Evolutionary conservation across 2,888 invertebrate genomes (phyloP), one percentile per base, ranked within the genome.

Genomic region (Cephalotes varians): DNA sequence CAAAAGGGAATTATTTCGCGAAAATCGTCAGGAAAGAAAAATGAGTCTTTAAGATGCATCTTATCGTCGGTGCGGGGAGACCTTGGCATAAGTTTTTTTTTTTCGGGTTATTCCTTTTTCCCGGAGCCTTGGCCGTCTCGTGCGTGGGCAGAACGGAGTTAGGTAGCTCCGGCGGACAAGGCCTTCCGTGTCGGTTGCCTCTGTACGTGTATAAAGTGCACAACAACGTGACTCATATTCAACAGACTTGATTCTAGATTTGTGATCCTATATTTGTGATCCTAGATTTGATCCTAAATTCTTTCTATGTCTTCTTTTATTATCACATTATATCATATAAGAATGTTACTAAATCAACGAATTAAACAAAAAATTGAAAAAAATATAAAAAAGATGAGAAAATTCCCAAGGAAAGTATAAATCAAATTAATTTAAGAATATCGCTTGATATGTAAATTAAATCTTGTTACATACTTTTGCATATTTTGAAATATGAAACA

Each of bases 121-220:
- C 40, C 31, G 37, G 18, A 62, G 51, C 47, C 85, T 76, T 28
- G 69, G 47, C 40, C 64, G 60, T 62, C 72, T 69, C 44, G 76
- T 85, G 91, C 91, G 91, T 91, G 90, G 90, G 91, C 87, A 91
- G 82, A 73, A 85, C 74, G 85, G 84, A 84, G 88, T 87, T 81
- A 87, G 89, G 87, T 88, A 90, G 90, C 86, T 87, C 83, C 71
- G 71, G 82, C 40, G 81, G 65, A 88, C 90, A 86, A 87, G 86
- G 81, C 81, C 90, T 91, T 90, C 90, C 90, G 91, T 87, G 88
- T 87, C 87, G 85, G 85, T 86, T 82, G 85, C 82, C 83, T 83
- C 69, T 84, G 83, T 87, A 77, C 25, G 81, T 72, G 65, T 73
- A 82, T 54, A 85, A 87, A 81, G 83, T 81, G 79, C 54, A 40